Base-by-base conservation (phyloP, 1,140 invertebrate genomes). In the Drosophila sp. region DNA sequence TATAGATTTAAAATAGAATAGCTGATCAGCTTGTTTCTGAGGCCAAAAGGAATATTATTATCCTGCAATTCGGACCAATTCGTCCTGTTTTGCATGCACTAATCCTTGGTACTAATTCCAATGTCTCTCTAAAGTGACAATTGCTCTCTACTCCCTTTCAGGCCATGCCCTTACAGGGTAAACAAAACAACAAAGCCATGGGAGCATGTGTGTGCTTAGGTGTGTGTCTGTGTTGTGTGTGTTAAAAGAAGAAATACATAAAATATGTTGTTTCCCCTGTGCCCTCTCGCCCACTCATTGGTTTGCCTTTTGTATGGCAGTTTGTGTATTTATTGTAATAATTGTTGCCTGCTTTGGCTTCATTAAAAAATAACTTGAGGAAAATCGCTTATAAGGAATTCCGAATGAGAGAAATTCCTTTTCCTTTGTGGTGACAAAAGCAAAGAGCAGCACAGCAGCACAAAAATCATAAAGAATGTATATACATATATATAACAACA, bases 341-440 rank as follows among this genome's bases (percentile, higher is more conserved):
- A 86, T 87, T 86, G 83, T 78, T 87, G 72, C 23, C 44, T 50
- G 44, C 79, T 82, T 76, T 87, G 79, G 82, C 83, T 82, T 83
- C 83, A 86, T 87, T 87, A 87, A 87, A 86, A 86, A 86, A 71
- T 77, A 77, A 86, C 79, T 87, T 79, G 55, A 50, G 7, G 71
- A 87, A 82, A 86, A 87, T 87, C 83, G 79, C 75, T 82, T 76
- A 79, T 75, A 58, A 79, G 83, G 79, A 79, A 86, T 86, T 82
- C 65, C 79, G 79, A 75, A 75, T 87, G 70, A 83, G 33, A 58
- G 27, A 75, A 85, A 72, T 87, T 62, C 74, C 70, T 76, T 82
- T 80, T 76, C 72, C 76, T 64, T 44, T 66, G n/a, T 56, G 50
- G 29, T 27, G 44, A 67, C 44, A 70, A 74, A 67, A 58, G 70